phyloP scores from a whole-genome alignment of 2,888 invertebrate genomes.

The Hyposoter didymator region DNA sequence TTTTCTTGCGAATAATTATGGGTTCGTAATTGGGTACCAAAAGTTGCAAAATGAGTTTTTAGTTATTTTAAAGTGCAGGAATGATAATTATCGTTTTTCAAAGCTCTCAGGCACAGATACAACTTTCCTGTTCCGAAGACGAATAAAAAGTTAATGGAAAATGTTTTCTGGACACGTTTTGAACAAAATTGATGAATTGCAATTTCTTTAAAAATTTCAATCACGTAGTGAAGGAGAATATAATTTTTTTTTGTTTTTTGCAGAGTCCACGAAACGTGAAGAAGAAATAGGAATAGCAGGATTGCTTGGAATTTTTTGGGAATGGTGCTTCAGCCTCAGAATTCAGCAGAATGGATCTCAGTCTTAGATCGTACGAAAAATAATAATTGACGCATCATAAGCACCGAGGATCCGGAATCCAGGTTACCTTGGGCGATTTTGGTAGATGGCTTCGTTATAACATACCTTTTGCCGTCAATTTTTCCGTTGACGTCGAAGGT shows the following conservation, averaged over 20 bases:
- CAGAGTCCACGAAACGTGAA: not conserved
- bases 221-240: not conserved
- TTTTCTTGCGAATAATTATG: not conserved
- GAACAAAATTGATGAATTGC: not conserved
- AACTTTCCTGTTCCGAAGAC: not conserved
- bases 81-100: not conserved
- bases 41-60: not conserved
- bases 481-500: slow-evolving; percentile 95
- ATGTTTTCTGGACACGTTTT: not conserved
- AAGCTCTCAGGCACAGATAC: not conserved
- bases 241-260: not conserved
- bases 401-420: slow-evolving; percentile 46
- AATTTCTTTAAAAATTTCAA: not conserved
- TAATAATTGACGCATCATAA: slow-evolving; percentile 66
- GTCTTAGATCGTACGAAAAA: slow-evolving; percentile 72
- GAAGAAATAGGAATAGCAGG: not conserved
- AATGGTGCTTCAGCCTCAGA: slow-evolving; percentile 69
- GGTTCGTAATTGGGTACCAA: not conserved
- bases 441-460: slow-evolving; percentile 20
- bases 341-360: slow-evolving; percentile 69
- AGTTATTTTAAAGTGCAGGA: not conserved
- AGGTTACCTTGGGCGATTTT: slow-evolving; percentile 6
- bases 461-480: slow-evolving; percentile 93
- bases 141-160: not conserved
- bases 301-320: slow-evolving; percentile 18